Evolutionary conservation across 2,888 invertebrate species (phyloP), one percentile per base, ranked within the genome.

Genomic region (Danaus chrysippus): DNA sequence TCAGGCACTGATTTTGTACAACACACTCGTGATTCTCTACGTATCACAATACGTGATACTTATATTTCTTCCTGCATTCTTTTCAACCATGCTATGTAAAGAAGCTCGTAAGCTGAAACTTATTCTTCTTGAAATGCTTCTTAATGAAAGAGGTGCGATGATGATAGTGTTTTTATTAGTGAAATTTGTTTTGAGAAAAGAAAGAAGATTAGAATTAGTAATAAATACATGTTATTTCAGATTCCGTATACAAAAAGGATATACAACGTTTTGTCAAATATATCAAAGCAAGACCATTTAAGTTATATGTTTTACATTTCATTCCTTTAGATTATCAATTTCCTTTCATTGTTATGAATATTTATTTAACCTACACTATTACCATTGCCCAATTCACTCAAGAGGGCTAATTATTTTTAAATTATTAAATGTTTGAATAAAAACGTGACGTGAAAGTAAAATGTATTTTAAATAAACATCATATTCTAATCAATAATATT

Each of bases 351-450:
- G 60, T 65, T 10, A 19, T 67, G 0, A 64, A 65, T 56, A 59
- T 70, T 1, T 64, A 53, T 56, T 13, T 67, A 0, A 67, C 68
- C 10, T 71, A 70, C 34, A 54, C 70, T 10, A 65, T 71, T 54
- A 61, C 70, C 13, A 15, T 67, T 5, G 49, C 49, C 10, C 49
- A 49, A 17, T 49, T 49, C 17, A 2, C 49, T 10, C 49, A 49
- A 5, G 10, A 10, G 17, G 17, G n/a, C 11, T 17, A 10, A 10
- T 49, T 10, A 17, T 13, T n/a, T 10, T 49, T n/a, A 46, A 12
- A 10, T 13, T 9, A 46, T 15, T 13, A 46, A 8, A 34, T 34
- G 23, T 34, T 34, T n/a, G n/a, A 34, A 3, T 34, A 34, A n/a
- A n/a, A n/a, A n/a, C n/a, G n/a, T n/a, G n/a, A n/a, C n/a, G n/a